A percentile compares a stretch with the other conserved stretches of the same genome.
Evolutionary conservation across 2,888 invertebrate species (phyloP).

Genomic region (Lycia hirtaria): DNA sequence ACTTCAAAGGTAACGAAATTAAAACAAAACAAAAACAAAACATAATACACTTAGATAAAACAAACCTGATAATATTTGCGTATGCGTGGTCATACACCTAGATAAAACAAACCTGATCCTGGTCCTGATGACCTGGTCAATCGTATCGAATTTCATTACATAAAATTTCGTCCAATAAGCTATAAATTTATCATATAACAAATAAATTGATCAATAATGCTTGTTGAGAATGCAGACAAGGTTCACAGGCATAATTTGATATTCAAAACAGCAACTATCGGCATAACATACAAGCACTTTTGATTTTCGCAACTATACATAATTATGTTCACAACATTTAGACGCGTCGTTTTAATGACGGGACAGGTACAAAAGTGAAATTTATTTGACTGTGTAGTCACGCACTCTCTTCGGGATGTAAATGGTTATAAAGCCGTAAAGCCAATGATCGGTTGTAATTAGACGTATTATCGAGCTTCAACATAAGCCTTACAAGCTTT

Average conservation of each 20-base stretch:
- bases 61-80: too few species aligned
- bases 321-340: slow-evolving; percentile 46
- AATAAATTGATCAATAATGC: slow-evolving; percentile 11
- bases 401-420: slow-evolving; percentile 12
- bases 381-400: slow-evolving; percentile 33
- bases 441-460: slow-evolving; percentile 1
- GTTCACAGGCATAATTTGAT: slow-evolving; percentile 46
- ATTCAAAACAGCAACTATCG: slow-evolving; percentile 44
- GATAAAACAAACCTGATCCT: too few species aligned
- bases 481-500: slow-evolving; percentile 17
- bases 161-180: background rate
- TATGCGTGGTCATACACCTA: too few species aligned
- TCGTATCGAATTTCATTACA: background rate
- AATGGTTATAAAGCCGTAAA: slow-evolving; percentile 20
- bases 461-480: slow-evolving; percentile 13
- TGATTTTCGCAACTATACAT: slow-evolving; percentile 63
- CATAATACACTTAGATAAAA: too few species aligned
- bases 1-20: too few species aligned
- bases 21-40: too few species aligned
- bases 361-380: slow-evolving; percentile 65
- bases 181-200: too few species aligned
- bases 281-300: slow-evolving; percentile 54
- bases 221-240: slow-evolving; percentile 44
- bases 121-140: too few species aligned
- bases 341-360: slow-evolving; percentile 58